phyloP scores from a whole-genome alignment of 2,797 vertebrate species.

The Microchirus variegatus region DNA sequence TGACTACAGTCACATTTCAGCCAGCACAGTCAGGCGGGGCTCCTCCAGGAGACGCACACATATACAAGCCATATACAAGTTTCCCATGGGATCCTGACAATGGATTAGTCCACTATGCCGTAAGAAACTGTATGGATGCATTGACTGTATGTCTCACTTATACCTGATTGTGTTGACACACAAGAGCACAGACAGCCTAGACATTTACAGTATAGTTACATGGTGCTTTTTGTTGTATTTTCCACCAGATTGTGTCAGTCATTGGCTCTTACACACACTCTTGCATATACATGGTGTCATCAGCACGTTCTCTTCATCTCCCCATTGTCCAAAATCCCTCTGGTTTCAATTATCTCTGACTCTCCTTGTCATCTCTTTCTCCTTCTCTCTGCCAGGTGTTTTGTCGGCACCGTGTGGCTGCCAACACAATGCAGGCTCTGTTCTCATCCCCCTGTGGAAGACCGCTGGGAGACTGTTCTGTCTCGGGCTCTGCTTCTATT shows the following conservation, averaged over 20 bases:
- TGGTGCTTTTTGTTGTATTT: background rate
- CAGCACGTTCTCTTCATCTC: background rate
- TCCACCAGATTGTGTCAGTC: background rate
- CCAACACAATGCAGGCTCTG: slow-evolving; percentile 51
- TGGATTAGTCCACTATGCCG: slow-evolving; percentile 7
- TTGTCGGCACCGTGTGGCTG: slow-evolving; percentile 29
- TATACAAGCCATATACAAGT: slow-evolving; percentile 1
- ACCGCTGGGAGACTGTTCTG: slow-evolving; percentile 36
- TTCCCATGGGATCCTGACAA: slow-evolving; percentile 46
- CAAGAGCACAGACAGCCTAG: background rate
- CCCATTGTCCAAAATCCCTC: slow-evolving; percentile 4
- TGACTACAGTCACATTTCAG: slow-evolving; percentile 40
- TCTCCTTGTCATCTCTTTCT: slow-evolving; percentile 26
- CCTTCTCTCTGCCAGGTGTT: slow-evolving; percentile 49
- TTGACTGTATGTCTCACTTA: background rate
- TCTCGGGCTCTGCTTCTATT: slow-evolving; percentile 21
- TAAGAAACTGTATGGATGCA: slow-evolving; percentile 5
- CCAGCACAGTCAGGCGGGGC: background rate
- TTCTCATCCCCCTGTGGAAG: slow-evolving; percentile 50
- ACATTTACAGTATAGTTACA: background rate
- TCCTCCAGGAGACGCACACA: slow-evolving; percentile 44
- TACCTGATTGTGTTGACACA: slow-evolving; percentile 10
- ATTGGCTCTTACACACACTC: background rate
- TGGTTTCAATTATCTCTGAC: slow-evolving; percentile 18
- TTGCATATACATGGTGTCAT: background rate